These are phyloP conservation scores for Carduelis carduelis DNA, from an alignment of 2,797 vertebrate genomes.

Conservation along the genomic window DNA sequence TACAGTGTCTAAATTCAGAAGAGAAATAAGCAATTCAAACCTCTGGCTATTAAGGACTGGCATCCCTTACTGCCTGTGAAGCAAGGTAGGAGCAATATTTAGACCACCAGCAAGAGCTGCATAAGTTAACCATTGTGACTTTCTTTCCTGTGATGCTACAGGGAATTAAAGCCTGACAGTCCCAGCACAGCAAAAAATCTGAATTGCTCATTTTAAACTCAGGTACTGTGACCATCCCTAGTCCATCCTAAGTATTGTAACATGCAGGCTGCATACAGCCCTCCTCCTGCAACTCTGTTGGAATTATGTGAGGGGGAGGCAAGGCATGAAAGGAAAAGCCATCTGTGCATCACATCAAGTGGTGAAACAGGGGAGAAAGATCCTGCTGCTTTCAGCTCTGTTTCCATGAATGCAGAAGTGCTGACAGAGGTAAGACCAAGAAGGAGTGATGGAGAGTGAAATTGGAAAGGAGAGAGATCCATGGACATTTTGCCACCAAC, in stretches of 20 bases:
- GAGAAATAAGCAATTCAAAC: slow-evolving; percentile 24
- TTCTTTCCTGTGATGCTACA: background rate
- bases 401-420: background rate
- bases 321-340: background rate
- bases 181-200: background rate
- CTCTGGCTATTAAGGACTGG: background rate
- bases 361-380: background rate
- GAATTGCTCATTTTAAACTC: background rate
- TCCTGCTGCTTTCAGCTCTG: slow-evolving; percentile 35
- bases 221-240: background rate
- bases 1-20: slow-evolving; percentile 34
- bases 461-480: slow-evolving; percentile 14
- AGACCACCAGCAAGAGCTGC: background rate
- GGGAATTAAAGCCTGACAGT: background rate
- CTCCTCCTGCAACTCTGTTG: background rate
- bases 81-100: background rate
- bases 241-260: background rate
- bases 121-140: background rate
- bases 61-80: background rate
- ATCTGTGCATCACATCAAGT: slow-evolving; percentile 32
- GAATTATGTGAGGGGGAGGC: background rate
- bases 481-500: background rate
- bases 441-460: slow-evolving; percentile 24
- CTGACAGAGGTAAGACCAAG: background rate
- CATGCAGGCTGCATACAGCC: background rate